Evolutionary conservation across 2,113 vertebrate species (phyloP), one percentile per base, ranked within the genome.

Genomic region (Etia nguti): DNA sequence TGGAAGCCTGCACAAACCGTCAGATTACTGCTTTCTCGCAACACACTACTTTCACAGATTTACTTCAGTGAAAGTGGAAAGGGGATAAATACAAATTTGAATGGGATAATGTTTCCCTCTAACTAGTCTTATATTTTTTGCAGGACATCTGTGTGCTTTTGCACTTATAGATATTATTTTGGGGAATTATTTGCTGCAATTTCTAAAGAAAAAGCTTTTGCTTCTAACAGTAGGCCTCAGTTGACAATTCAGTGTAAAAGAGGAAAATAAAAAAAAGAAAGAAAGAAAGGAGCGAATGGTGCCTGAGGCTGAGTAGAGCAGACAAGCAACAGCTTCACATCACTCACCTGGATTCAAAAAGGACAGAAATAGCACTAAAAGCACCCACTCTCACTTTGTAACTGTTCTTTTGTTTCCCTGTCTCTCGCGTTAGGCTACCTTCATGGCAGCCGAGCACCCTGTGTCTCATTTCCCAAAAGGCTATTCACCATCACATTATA

Each of bases 291-390:
- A 87, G 81, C 87, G 90, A 93, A 87, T 83, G 56, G 90, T 84
- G 91, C 93, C 94, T 87, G 93, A 94, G 93, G 95, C 94, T 96
- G 92, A 95, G 90, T 89, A 68, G 92, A 94, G 89, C 92, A 95
- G 95, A 96, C 95, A 94, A 93, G 91, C 89, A 93, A 94, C 93
- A 94, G 94, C 93, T 93, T 92, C 92, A 90, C 95, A 93, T 95
- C 91, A 89, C 90, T 95, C 95, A 95, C 94, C 93, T 95, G 94
- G 93, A 93, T 95, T 95, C 94, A 94, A 90, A 91, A 94, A 94
- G 94, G 93, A 94, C 91, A 92, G 92, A 96, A 96, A 96, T 95
- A 95, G 95, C 94, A 95, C 94, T 95, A 93, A 96, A 96, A 94
- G 95, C 95, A 89, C 86, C 91, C 93, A 88, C 92, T 94, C 92